Conservation (phyloP, 2,888 invertebrate genomes). For the Lathronympha strigana region DNA sequence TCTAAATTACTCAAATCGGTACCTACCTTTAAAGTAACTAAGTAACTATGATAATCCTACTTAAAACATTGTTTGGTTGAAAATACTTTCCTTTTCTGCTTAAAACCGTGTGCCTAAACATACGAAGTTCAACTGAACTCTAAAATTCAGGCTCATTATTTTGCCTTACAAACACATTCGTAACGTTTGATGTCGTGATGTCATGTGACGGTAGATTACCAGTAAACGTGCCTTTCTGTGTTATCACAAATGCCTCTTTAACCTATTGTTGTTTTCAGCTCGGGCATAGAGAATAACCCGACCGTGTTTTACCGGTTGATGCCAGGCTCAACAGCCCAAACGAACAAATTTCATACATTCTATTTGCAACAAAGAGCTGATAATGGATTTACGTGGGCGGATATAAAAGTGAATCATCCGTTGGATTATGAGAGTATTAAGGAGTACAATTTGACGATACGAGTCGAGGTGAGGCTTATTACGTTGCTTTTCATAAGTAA, state of each 20-base stretch:
- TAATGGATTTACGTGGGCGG: constrained; percentile 97
- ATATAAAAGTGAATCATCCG: constrained; percentile 98
- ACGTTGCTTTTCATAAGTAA: background rate
- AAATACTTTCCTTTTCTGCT: background rate
- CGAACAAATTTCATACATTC: constrained; percentile 97
- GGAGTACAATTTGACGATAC: constrained; percentile 97
- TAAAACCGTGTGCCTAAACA: constrained; percentile 3
- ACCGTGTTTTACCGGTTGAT: constrained; percentile 97
- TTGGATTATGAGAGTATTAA: constrained; percentile 97
- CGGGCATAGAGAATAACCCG: constrained; percentile 97
- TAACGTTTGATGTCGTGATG: constrained; percentile 60
- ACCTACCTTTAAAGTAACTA: no score
- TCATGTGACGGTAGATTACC: constrained; percentile 62
- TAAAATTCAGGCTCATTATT: constrained; percentile 13
- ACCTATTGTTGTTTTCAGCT: constrained; percentile 85
- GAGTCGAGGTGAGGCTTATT: constrained; percentile 92
- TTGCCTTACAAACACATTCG: constrained; percentile 44
- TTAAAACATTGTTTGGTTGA: no score
- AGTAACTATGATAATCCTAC: no score
- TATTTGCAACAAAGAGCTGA: constrained; percentile 97
- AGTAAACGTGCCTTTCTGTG: constrained; percentile 29
- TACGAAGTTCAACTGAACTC: background rate
- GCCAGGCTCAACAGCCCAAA: constrained; percentile 98
- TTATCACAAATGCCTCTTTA: constrained; percentile 50
- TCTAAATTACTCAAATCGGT: no score